Evolutionary conservation across 1,140 invertebrate genomes (phyloP).

Genomic region (Drosophila orosa): DNA sequence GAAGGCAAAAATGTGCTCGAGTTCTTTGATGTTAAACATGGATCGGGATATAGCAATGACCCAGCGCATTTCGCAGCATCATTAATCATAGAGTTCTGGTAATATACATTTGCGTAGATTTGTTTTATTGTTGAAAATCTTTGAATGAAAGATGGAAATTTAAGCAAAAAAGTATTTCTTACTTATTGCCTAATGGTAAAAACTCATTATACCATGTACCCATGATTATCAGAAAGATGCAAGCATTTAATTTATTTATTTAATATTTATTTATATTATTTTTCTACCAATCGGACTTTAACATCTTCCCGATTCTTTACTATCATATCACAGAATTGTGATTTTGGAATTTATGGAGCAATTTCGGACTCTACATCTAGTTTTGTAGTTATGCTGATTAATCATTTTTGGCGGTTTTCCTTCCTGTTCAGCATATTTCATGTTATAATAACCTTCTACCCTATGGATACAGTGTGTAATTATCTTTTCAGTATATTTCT

Average conservation of each 20-base stretch:
- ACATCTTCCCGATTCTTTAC: no score
- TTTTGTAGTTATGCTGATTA: neutral
- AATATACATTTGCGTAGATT: constrained; percentile 2
- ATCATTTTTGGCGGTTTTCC: neutral
- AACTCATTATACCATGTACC: no score
- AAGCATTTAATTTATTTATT: neutral
- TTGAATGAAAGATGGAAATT: constrained; percentile 6
- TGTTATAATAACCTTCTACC: neutral
- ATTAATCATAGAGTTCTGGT: constrained; percentile 59
- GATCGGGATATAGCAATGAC: constrained; percentile 29
- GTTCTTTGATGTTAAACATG: constrained; percentile 29
- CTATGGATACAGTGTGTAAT: neutral
- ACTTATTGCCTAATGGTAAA: neutral
- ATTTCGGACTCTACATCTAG: no score
- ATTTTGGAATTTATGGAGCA: no score
- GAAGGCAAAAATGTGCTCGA: constrained; percentile 48
- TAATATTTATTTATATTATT: neutral
- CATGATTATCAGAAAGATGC: neutral
- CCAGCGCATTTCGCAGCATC: constrained; percentile 33
- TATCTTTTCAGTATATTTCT: neutral
- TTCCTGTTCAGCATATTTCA: neutral
- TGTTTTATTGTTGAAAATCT: neutral
- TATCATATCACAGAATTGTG: no score
- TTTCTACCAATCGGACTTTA: no score
- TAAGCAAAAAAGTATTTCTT: neutral